Conservation (phyloP, 2,888 invertebrate genomes). For the Campaea margaritaria region DNA sequence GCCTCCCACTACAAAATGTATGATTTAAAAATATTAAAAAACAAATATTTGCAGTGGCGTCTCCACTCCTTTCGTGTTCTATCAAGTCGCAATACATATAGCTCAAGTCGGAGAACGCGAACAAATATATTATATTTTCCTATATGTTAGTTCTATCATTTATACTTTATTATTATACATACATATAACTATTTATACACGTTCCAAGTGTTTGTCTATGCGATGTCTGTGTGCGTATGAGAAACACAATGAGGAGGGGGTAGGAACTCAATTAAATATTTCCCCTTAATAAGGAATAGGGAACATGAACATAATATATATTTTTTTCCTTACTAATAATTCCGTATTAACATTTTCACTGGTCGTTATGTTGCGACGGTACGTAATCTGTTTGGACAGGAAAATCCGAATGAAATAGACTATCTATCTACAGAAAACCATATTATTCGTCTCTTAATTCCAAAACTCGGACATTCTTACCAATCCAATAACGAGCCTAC, state of each 20-base stretch:
- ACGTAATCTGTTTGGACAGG: not conserved
- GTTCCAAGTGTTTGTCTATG: conserved; percentile 42
- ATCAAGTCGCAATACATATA: conserved; percentile 78
- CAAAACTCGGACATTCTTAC: too few species aligned
- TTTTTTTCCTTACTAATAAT: conserved; percentile 38
- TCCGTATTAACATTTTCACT: conserved; percentile 27
- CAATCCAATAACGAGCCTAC: too few species aligned
- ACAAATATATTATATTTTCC: conserved; percentile 84
- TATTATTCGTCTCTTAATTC: too few species aligned
- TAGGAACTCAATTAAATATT: conserved; percentile 78
- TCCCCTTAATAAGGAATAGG: conserved; percentile 64
- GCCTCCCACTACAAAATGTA: too few species aligned
- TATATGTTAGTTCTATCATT: conserved; percentile 85
- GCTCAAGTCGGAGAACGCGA: conserved; percentile 76
- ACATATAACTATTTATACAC: conserved; percentile 72
- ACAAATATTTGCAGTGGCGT: conserved; percentile 18
- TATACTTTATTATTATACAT: conserved; percentile 84
- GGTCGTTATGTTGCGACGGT: conserved; percentile 6
- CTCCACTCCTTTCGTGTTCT: conserved; percentile 58
- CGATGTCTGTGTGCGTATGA: conserved; percentile 47
- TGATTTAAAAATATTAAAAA: too few species aligned
- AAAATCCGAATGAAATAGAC: not conserved
- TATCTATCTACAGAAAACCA: not conserved
- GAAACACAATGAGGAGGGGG: conserved; percentile 48
- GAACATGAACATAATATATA: conserved; percentile 33